These are phyloP conservation scores for Herminia tarsipennalis DNA, from an alignment of 2,888 invertebrate genomes.

Conservation along the genomic window DNA sequence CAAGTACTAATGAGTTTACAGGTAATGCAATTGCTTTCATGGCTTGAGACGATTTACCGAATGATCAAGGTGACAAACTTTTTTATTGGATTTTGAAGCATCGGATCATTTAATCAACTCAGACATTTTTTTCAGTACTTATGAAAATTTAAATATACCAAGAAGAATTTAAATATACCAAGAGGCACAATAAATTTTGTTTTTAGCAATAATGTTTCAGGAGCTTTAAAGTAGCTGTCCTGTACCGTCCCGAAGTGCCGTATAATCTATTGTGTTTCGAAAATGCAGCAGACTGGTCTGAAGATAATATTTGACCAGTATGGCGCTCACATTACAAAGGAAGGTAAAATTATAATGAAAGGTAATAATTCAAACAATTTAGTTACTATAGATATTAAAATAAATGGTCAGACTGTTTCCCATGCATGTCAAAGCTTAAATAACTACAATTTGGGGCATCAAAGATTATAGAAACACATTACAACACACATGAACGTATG, in stretches of 20 bases:
- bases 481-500: no score
- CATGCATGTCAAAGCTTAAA: background rate
- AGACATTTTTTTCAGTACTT: slow-evolving; percentile 11
- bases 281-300: background rate
- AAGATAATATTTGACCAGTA: no score
- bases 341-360: background rate
- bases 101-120: slow-evolving; percentile 36
- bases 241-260: slow-evolving; percentile 47
- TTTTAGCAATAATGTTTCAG: slow-evolving; percentile 37
- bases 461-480: no score
- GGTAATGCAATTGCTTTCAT: no score
- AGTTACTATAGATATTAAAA: background rate
- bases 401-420: slow-evolving; percentile 21
- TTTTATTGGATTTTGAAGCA: slow-evolving; percentile 16
- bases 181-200: slow-evolving; percentile 43
- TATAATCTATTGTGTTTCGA: slow-evolving; percentile 35
- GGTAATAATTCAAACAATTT: slow-evolving; percentile 1
- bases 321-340: background rate
- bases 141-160: slow-evolving; percentile 15
- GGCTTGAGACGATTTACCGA: background rate
- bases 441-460: background rate
- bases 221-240: slow-evolving; percentile 26
- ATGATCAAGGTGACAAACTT: background rate
- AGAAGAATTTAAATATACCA: slow-evolving; percentile 48
- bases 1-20: background rate